These are phyloP conservation scores for Ophion obscuratus DNA, from an alignment of 2,888 invertebrate species.

Conservation along the genomic window DNA sequence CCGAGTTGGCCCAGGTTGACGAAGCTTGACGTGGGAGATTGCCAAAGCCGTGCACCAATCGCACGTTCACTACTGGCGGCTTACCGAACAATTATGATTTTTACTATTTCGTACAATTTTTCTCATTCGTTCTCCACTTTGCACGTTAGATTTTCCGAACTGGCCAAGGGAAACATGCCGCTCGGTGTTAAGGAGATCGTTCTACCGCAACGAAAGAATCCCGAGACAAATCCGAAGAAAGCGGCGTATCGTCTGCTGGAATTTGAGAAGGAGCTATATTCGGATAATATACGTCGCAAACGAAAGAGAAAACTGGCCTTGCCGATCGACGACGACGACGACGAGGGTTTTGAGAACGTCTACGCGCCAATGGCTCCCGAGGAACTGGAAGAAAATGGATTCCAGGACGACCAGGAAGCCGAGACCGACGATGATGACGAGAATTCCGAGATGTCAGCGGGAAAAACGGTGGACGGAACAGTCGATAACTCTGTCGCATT, in stretches of 20 bases:
- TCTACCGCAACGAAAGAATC: conserved; percentile 78
- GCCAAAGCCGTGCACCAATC: too few relatives aligned
- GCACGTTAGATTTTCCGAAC: conserved; percentile 86
- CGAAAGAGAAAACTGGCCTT: conserved; percentile 69
- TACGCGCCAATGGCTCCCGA: conserved; percentile 34
- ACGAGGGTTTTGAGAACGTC: conserved; percentile 51
- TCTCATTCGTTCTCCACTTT: not conserved
- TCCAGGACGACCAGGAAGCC: not conserved
- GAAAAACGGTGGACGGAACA: not conserved
- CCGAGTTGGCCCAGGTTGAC: too few relatives aligned
- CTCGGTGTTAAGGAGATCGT: conserved; percentile 86
- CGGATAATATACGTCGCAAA: conserved; percentile 73
- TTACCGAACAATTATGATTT: conserved; percentile 36
- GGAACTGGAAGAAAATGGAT: conserved; percentile 40
- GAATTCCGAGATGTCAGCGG: not conserved
- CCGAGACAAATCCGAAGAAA: conserved; percentile 77
- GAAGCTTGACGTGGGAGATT: too few relatives aligned
- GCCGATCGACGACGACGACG: conserved; percentile 45
- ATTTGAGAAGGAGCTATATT: conserved; percentile 85
- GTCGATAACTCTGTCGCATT: conserved; percentile 5
- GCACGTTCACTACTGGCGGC: too few relatives aligned
- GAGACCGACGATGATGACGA: conserved; percentile 25
- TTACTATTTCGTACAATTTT: conserved; percentile 42
- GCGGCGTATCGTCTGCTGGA: conserved; percentile 83
- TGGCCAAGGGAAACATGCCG: conserved; percentile 88